phyloP scores from a whole-genome alignment of 2,888 invertebrate species.

The Ophion slaviceki region DNA sequence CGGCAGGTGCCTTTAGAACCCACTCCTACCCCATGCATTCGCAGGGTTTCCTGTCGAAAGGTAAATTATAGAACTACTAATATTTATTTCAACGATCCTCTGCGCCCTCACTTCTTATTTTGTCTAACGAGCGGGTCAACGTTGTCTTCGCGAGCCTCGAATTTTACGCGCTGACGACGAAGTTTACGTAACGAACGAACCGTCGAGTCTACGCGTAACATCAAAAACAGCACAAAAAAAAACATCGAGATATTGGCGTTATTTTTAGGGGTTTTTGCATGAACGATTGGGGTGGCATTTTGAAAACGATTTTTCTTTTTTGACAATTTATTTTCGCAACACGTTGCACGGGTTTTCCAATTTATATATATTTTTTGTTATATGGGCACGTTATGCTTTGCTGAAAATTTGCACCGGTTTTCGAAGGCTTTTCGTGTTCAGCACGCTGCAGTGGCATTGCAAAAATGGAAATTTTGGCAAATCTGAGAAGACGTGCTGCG shows the following conservation, averaged over 20 bases:
- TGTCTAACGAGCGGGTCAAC: neutral
- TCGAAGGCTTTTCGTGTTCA: no score
- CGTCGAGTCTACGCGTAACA: neutral
- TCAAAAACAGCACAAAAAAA: neutral
- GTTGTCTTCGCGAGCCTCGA: neutral
- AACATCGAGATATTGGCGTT: neutral
- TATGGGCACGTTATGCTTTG: constrained; percentile 45
- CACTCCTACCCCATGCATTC: constrained; percentile 83
- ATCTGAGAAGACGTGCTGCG: no score
- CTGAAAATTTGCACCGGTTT: constrained; percentile 40
- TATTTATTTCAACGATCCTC: constrained; percentile 64
- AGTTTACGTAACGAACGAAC: neutral
- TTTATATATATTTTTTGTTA: neutral
- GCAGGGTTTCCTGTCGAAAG: constrained; percentile 86
- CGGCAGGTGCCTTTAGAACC: constrained; percentile 83
- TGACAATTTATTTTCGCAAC: constrained; percentile 25
- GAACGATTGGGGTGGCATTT: neutral
- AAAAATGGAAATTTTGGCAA: no score
- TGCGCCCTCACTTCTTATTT: neutral
- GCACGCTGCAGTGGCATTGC: no score
- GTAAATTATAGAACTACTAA: constrained; percentile 84
- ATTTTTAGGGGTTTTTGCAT: constrained; percentile 14
- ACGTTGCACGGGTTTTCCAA: constrained; percentile 40
- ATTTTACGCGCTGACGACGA: neutral
- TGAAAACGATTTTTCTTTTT: neutral